These are phyloP conservation scores for Melospiza georgiana DNA, from an alignment of 2,113 vertebrate species.

Conservation along the genomic window DNA sequence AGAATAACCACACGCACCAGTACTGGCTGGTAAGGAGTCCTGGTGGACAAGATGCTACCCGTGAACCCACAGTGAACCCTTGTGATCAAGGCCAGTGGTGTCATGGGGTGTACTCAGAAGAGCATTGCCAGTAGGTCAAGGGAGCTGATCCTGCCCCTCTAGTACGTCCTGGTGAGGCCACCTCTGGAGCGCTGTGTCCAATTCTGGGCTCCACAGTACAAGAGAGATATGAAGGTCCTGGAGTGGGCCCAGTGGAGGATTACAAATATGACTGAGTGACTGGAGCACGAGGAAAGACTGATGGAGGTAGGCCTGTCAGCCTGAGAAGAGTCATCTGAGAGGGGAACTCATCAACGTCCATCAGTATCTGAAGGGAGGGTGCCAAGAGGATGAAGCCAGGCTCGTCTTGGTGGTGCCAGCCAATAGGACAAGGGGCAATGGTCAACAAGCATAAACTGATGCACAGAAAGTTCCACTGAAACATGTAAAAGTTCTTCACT, in stretches of 20 bases:
- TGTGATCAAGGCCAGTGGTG: background rate
- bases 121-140: background rate
- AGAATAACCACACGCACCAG: background rate
- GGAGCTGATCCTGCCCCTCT: background rate
- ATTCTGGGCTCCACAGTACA: background rate
- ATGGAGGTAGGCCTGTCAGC: background rate
- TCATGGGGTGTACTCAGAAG: background rate
- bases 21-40: background rate
- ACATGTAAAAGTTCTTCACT: background rate
- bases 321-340: background rate
- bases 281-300: background rate
- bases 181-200: background rate
- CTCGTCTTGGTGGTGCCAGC: background rate
- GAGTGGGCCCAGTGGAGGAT: background rate
- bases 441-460: background rate
- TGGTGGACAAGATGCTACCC: background rate
- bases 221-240: background rate
- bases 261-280: background rate
- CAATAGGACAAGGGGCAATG: background rate
- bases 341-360: too few relatives aligned
- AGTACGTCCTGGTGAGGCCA: rapidly evolving
- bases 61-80: too few relatives aligned
- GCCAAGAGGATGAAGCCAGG: background rate
- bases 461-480: background rate
- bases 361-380: background rate